Evolutionary conservation across 2,888 invertebrate genomes (phyloP), one percentile per base, ranked within the genome.

Genomic region (Hypomecis punctinalis): DNA sequence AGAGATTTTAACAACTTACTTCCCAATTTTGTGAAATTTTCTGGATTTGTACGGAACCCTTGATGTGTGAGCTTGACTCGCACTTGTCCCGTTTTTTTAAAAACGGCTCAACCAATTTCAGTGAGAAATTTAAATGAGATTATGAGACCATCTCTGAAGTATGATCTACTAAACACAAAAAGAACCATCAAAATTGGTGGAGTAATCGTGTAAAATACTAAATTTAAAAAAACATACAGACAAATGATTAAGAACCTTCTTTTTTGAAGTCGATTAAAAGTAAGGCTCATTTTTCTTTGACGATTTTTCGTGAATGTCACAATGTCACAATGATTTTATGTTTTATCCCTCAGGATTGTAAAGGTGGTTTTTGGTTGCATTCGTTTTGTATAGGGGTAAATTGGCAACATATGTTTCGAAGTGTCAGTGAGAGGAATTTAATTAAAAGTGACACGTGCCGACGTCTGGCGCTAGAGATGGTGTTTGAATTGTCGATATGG

Each of bases 341-440:
- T n/a, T 39, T 51, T 76, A 74, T 45, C 0, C 0, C 0, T 0
- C 0, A 2, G 8, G 0, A 0, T 0, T 0, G 13, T 74, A 79
- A 60, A 65, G 75, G 64, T 63, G 49, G 42, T 63, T 73, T 74
- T 77, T 8, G 8, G 10, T 39, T 63, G 56, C 9, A 7, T 0
- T 13, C 40, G 7, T 8, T 36, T 49, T 61, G 67, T 67, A 71
- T 69, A 65, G 71, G 68, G 69, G 68, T 65, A 77, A 84, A 90
- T 90, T 90, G 87, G 91, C 85, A 90, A 90, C 93, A 92, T 91
- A 93, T 92, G 93, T 84, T 86, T 75, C 76, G 64, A 83, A 90
- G 88, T 89, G 89, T 87, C 81, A 85, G 80, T 67, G 71, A 79
- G 83, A 89, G 94, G 94, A 94, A 94, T 94, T 94, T 94, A 94